Percentiles rank a stretch among this genome's conserved stretches.
These are phyloP conservation scores for Lapara coniferarum DNA, from an alignment of 2,888 invertebrate species.

Conservation along the genomic window DNA sequence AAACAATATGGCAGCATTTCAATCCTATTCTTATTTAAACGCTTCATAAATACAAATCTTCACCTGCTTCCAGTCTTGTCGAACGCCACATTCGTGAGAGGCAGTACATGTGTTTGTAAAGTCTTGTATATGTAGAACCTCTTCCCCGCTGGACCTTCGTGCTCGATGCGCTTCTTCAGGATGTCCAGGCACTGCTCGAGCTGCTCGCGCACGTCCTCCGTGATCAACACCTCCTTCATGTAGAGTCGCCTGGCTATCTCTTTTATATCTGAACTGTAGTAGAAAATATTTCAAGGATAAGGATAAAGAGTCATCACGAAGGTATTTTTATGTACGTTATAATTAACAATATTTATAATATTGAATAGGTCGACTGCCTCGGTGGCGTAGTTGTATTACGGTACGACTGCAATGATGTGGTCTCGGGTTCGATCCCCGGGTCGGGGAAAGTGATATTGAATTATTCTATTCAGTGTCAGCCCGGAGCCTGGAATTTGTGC, in stretches of 20 bases:
- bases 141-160: slow-evolving; percentile 83
- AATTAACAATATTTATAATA: too few relatives aligned
- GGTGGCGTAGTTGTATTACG: too few relatives aligned
- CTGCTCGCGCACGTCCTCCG: slow-evolving; percentile 82
- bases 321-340: too few relatives aligned
- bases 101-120: slow-evolving; percentile 86
- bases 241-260: slow-evolving; percentile 78
- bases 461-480: too few relatives aligned
- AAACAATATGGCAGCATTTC: too few relatives aligned
- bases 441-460: too few relatives aligned
- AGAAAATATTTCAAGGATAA: background rate
- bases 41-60: background rate
- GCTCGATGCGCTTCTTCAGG: slow-evolving; percentile 85
- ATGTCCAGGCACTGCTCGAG: slow-evolving; percentile 85
- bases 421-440: too few relatives aligned
- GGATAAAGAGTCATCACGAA: background rate
- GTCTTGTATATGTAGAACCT: slow-evolving; percentile 87
- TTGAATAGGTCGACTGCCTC: too few relatives aligned
- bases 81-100: slow-evolving; percentile 88
- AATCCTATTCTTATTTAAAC: too few relatives aligned
- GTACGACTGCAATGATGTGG: too few relatives aligned
- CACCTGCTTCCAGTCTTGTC: slow-evolving; percentile 87
- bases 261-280: slow-evolving; percentile 81
- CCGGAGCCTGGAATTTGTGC: too few relatives aligned
- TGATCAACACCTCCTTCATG: slow-evolving; percentile 81